phyloP scores from a whole-genome alignment of 2,113 vertebrate species.

The Anarhynchus alexandrinus region DNA sequence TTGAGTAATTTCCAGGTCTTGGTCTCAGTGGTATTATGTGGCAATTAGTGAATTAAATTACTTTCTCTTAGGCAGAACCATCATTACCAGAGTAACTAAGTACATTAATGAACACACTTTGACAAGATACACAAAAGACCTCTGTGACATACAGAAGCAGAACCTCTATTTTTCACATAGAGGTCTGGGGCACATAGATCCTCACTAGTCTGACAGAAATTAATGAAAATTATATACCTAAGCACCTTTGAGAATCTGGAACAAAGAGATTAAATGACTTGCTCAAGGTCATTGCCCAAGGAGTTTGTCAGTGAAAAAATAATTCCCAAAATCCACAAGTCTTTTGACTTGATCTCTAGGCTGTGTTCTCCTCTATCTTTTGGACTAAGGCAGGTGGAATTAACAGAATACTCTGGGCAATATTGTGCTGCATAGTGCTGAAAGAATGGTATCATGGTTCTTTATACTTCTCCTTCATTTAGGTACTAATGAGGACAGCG shows the following conservation, averaged over 20 bases:
- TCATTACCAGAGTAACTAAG: neutral
- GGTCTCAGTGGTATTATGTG: neutral
- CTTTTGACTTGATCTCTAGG: neutral
- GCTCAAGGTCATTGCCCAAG: neutral
- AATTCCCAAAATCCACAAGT: neutral
- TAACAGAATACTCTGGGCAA: neutral
- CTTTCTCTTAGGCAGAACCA: neutral
- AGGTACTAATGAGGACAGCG: neutral
- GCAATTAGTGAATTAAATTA: slow-evolving; percentile 21
- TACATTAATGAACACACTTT: slow-evolving; percentile 3
- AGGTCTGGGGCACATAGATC: neutral
- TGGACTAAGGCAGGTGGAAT: neutral
- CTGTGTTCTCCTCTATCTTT: neutral
- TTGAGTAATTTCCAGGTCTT: neutral
- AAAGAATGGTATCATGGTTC: neutral
- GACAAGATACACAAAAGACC: neutral
- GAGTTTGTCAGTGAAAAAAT: neutral
- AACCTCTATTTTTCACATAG: neutral
- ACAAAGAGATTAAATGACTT: neutral
- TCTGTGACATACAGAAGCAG: neutral
- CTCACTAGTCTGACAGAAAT: neutral
- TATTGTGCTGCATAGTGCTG: neutral
- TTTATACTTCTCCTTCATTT: neutral
- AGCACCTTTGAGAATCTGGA: neutral
- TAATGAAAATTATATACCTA: slow-evolving; percentile 17